Evolutionary conservation across 1,140 invertebrate genomes (phyloP).

Genomic region (Galleria mellonella): DNA sequence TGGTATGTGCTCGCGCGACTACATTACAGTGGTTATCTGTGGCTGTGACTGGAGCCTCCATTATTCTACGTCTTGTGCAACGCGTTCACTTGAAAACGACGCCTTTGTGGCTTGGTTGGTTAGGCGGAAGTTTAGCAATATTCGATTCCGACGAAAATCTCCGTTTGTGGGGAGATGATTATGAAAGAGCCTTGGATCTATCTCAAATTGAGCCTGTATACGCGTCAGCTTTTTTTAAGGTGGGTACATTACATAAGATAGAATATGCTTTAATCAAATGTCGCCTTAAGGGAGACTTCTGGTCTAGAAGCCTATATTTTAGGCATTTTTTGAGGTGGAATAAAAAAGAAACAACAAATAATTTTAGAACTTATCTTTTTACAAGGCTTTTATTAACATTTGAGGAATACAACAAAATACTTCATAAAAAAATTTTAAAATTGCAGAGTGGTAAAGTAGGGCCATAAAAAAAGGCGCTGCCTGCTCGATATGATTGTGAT

Average conservation of each 20-base stretch:
- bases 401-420: too few species aligned
- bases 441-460: too few species aligned
- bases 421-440: too few species aligned
- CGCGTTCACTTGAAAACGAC: slow-evolving; percentile 85
- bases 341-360: too few species aligned
- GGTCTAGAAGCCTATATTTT: too few species aligned
- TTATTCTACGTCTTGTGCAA: slow-evolving; percentile 80
- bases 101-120: slow-evolving; percentile 92
- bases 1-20: slow-evolving; percentile 46
- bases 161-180: slow-evolving; percentile 91
- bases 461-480: too few species aligned
- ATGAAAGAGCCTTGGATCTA: slow-evolving; percentile 89
- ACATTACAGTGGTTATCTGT: slow-evolving; percentile 53
- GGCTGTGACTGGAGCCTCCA: slow-evolving; percentile 87
- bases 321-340: too few species aligned
- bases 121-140: slow-evolving; percentile 90
- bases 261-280: too few species aligned
- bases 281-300: too few species aligned
- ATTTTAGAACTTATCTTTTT: too few species aligned
- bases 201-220: slow-evolving; percentile 92
- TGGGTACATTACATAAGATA: slow-evolving; percentile 20
- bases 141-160: slow-evolving; percentile 91
- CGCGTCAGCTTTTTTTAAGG: slow-evolving; percentile 93
- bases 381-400: too few species aligned
- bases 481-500: too few species aligned